Percentiles rank a stretch among this genome's conserved stretches.
These are phyloP conservation scores for Dryobates pubescens DNA, from an alignment of 2,797 vertebrate genomes.

Conservation along the genomic window DNA sequence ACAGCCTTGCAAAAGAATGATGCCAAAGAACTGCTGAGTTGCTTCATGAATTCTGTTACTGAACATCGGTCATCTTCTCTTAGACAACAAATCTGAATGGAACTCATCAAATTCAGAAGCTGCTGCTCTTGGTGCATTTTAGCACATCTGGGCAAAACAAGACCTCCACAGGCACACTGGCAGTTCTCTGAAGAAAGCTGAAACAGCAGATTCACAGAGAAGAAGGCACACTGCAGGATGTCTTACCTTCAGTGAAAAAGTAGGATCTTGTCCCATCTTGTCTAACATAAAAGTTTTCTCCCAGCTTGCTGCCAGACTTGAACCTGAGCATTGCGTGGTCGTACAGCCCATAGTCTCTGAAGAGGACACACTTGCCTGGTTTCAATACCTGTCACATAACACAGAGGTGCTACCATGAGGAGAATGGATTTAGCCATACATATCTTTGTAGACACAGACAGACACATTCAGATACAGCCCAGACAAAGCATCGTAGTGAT, in stretches of 20 bases:
- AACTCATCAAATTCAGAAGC: background rate
- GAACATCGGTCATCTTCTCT: background rate
- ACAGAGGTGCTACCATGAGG: background rate
- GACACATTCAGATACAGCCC: background rate
- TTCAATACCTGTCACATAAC: slow-evolving; percentile 86
- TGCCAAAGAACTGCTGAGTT: background rate
- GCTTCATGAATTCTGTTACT: background rate
- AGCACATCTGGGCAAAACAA: background rate
- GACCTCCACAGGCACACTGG: background rate
- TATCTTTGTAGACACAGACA: background rate
- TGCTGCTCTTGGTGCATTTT: background rate
- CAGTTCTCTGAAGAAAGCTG: background rate
- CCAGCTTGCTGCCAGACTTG: slow-evolving; percentile 91
- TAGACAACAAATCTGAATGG: background rate
- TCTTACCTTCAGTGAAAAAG: slow-evolving; percentile 93
- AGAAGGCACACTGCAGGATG: background rate
- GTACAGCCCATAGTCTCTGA: slow-evolving; percentile 94
- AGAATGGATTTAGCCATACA: background rate
- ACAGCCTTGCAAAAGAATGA: background rate
- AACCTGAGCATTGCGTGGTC: slow-evolving; percentile 97
- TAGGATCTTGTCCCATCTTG: slow-evolving; percentile 96
- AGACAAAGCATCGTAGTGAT: background rate
- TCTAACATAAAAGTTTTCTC: slow-evolving; percentile 94
- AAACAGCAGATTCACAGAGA: background rate
- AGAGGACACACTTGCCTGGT: slow-evolving; percentile 88